Base-by-base conservation (phyloP, 2,888 invertebrate genomes). In the Julus scanicus region DNA sequence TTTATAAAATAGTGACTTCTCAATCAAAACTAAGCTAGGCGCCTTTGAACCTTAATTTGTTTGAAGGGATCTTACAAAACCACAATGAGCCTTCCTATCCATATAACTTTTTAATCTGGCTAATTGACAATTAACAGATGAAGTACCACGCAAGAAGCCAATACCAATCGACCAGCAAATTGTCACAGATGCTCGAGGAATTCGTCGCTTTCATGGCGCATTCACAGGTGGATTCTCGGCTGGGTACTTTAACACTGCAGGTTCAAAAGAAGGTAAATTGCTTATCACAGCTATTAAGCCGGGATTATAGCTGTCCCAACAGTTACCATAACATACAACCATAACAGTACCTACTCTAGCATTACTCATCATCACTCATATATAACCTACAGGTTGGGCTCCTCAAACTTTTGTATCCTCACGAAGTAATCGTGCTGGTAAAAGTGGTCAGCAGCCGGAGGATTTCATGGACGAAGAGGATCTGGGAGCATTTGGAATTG, bases 391-490 rank as follows among this genome's bases (percentile, higher is more conserved):
- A 85, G 85, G 99, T 87, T 99, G 98, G 97, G 94, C 94, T 13
- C 99, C 99, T 0, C 94, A 95, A 53, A 95, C 95, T 20, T 99
- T 99, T 92, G 96, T 96, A 91, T 99, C 99, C 89, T 97, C 98
- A 0, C 94, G 98, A 11, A 92, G 92, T 1, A 96, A 95, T 88
- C 96, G 95, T 90, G 94, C 94, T 0, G 92, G 91, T 13, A 91
- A 92, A 11, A 90, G 90, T 53, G 91, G 94, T 71, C 96, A 96
- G 92, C 94, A 94, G 90, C 96, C 98, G 0, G 96, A 97, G 92
- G 98, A 99, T 93, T 99, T 96, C 91, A 99, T 99, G 99, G 99
- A 99, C 92, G 97, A 97, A 15, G 99, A 99, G 94, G 99, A 99
- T 92, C 94, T 97, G 40, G 95, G 97, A 2, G 97, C 98, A 92